A percentile compares a stretch with the other conserved stretches of the same genome.
Evolutionary conservation across 2,888 invertebrate genomes (phyloP).

Genomic region (Yponomeuta malinellus): DNA sequence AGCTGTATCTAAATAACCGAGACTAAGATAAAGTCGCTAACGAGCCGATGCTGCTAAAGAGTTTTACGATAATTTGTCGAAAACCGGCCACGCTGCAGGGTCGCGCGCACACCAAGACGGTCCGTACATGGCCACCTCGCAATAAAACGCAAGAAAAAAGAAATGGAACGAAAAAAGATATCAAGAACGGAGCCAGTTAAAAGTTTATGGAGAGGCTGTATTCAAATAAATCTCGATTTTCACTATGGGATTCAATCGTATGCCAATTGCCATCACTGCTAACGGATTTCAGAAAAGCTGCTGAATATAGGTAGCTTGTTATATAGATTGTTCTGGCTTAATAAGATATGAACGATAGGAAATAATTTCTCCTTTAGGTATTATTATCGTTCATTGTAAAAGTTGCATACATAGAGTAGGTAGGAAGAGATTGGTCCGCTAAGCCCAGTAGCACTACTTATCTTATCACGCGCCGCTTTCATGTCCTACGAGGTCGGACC

Average conservation of each 20-base stretch:
- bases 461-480: conserved; percentile 11
- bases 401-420: not conserved
- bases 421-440: not conserved
- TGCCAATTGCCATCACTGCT: no score
- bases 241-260: not conserved
- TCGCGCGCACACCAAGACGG: conserved; percentile 18
- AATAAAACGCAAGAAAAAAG: not conserved
- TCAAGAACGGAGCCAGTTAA: conserved; percentile 10
- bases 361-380: no score
- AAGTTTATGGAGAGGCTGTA: conserved; percentile 18
- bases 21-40: conserved; percentile 13
- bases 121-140: conserved; percentile 5
- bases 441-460: conserved; percentile 5
- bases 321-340: no score
- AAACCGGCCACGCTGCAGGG: conserved; percentile 19
- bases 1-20: not conserved
- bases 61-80: conserved; percentile 19
- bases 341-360: no score
- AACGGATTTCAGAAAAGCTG: no score
- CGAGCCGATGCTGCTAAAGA: conserved; percentile 18
- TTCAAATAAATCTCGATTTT: conserved; percentile 19
- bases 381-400: not conserved
- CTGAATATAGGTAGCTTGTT: no score
- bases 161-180: conserved; percentile 15
- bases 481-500: conserved; percentile 4